phyloP scores from a whole-genome alignment of 2,797 vertebrate genomes.

The Margarornis squamiger region DNA sequence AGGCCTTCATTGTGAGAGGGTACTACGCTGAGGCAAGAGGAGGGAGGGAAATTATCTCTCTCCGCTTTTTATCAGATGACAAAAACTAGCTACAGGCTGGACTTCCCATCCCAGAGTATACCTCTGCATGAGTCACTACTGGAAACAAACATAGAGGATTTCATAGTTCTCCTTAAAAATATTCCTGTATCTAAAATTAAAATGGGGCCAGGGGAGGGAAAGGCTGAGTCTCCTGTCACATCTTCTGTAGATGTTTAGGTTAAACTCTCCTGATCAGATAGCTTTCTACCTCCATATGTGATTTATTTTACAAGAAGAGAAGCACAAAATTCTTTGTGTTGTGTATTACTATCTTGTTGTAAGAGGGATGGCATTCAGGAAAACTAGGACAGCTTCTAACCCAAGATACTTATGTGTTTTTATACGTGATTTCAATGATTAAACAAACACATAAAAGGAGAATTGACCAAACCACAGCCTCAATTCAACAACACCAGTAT shows the following conservation, averaged over 20 bases:
- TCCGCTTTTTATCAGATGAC: not conserved
- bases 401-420: not conserved
- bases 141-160: not conserved
- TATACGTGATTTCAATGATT: not conserved
- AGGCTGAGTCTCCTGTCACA: not conserved
- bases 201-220: not conserved
- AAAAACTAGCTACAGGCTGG: not conserved
- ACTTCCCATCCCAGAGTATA: not conserved
- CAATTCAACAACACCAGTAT: not conserved
- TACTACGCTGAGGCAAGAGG: not conserved
- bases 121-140: not conserved
- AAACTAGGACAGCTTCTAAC: not conserved
- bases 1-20: not conserved
- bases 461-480: not conserved
- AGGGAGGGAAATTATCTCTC: not conserved
- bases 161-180: not conserved
- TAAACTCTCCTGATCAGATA: not conserved
- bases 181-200: not conserved
- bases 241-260: not conserved
- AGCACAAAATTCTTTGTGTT: not conserved
- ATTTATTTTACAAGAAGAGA: not conserved
- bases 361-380: not conserved
- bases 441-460: not conserved
- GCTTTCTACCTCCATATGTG: not conserved
- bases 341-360: not conserved